phyloP scores from a whole-genome alignment of 2,888 invertebrate species.

The Nephrotoma appendiculata region DNA sequence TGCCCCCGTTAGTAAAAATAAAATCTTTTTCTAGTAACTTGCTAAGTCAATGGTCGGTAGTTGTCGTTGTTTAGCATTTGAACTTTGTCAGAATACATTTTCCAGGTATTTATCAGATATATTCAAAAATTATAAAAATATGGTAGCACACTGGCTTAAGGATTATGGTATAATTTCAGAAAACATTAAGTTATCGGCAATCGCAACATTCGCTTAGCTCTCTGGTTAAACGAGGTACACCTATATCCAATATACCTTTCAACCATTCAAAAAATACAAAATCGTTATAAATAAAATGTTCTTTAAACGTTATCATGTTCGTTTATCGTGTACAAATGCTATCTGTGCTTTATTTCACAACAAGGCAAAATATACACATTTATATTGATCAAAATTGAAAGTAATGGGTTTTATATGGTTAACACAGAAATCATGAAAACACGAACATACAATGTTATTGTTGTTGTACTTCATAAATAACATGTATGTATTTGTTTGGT shows the following conservation, averaged over 20 bases:
- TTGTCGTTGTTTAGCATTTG: too few relatives aligned
- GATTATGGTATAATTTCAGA: too few relatives aligned
- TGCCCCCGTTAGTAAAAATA: too few relatives aligned
- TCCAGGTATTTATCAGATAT: too few relatives aligned
- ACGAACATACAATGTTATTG: neutral
- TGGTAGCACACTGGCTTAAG: too few relatives aligned
- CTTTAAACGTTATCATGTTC: neutral
- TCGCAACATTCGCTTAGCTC: too few relatives aligned
- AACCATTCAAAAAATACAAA: neutral
- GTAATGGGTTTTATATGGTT: neutral
- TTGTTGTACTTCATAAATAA: neutral
- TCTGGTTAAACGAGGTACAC: neutral
- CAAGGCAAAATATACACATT: neutral
- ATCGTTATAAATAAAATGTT: neutral
- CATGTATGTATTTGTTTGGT: neutral
- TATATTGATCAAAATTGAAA: neutral
- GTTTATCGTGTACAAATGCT: neutral
- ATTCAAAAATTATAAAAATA: too few relatives aligned
- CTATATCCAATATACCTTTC: neutral
- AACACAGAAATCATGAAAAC: neutral
- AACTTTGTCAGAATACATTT: too few relatives aligned
- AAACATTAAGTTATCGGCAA: too few relatives aligned
- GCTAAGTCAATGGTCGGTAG: too few relatives aligned
- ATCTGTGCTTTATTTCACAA: neutral
- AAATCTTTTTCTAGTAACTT: too few relatives aligned